Conservation (phyloP, 2,888 invertebrate genomes). For the Gandaritis pyraliata region DNA sequence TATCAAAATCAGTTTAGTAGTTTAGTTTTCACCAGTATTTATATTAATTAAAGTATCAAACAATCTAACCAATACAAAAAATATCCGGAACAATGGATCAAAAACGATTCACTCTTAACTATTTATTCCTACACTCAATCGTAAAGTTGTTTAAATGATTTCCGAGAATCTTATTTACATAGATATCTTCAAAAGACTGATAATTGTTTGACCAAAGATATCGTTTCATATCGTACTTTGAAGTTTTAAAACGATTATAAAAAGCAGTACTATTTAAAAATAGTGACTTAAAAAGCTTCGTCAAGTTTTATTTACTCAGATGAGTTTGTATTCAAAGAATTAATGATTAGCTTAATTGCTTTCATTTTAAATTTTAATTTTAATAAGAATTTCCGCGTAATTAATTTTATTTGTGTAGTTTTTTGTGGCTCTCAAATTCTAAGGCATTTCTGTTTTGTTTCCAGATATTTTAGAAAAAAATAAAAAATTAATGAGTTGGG, state of each 20-base stretch:
- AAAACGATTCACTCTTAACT: neutral
- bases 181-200: slow-evolving; percentile 64
- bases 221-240: slow-evolving; percentile 34
- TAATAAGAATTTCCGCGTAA: slow-evolving; percentile 3
- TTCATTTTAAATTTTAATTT: slow-evolving; percentile 13
- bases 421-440: neutral
- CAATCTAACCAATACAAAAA: neutral
- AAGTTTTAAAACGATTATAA: slow-evolving; percentile 32
- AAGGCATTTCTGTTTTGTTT: no score
- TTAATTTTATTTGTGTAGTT: slow-evolving; percentile 3
- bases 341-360: slow-evolving; percentile 14
- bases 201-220: slow-evolving; percentile 51
- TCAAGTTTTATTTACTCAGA: slow-evolving; percentile 14
- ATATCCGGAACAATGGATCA: neutral
- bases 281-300: slow-evolving; percentile 16
- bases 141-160: slow-evolving; percentile 69
- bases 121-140: slow-evolving; percentile 6
- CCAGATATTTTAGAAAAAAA: no score
- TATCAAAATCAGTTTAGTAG: no score
- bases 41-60: no score
- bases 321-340: slow-evolving; percentile 26
- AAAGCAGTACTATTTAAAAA: slow-evolving; percentile 20
- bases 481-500: no score
- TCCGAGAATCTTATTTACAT: slow-evolving; percentile 63
- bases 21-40: no score